Conservation (phyloP, 2,113 vertebrate species). For the Jacana jacana region DNA sequence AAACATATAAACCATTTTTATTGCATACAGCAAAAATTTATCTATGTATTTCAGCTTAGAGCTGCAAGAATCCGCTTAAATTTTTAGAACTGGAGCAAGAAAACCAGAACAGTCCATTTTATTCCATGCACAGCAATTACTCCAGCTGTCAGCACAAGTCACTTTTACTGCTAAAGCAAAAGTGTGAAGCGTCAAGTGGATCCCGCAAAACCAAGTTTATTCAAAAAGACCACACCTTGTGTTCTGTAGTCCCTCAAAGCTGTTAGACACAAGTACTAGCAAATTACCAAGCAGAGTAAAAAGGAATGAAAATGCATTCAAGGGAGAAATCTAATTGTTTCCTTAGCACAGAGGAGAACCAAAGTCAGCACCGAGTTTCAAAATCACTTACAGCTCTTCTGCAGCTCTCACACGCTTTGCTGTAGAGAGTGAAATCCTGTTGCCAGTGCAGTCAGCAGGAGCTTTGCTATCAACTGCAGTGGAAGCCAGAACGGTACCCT, state of each 20-base stretch:
- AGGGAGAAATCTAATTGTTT: background rate
- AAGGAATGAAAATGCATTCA: background rate
- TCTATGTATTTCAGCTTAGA: conserved; percentile 36
- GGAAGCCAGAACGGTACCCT: background rate
- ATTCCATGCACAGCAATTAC: background rate
- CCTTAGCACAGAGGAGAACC: background rate
- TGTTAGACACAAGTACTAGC: background rate
- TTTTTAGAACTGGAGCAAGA: background rate
- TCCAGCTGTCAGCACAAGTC: conserved; percentile 25
- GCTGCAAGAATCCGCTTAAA: conserved; percentile 35
- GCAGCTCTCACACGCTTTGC: background rate
- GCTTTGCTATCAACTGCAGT: background rate
- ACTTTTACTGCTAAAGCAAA: conserved; percentile 33
- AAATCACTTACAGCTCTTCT: background rate
- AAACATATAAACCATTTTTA: conserved; percentile 63
- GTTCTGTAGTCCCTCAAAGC: background rate
- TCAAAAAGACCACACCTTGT: background rate
- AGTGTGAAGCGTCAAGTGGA: background rate
- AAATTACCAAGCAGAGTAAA: background rate
- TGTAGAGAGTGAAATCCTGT: background rate
- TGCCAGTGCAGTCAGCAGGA: background rate
- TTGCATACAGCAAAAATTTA: conserved; percentile 24
- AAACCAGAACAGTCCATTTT: conserved; percentile 34
- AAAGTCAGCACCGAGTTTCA: background rate
- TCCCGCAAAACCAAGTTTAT: background rate